Percentiles rank a stretch among this genome's conserved stretches.
phyloP scores from a whole-genome alignment of 2,888 invertebrate species.

The Apotomis capreana region DNA sequence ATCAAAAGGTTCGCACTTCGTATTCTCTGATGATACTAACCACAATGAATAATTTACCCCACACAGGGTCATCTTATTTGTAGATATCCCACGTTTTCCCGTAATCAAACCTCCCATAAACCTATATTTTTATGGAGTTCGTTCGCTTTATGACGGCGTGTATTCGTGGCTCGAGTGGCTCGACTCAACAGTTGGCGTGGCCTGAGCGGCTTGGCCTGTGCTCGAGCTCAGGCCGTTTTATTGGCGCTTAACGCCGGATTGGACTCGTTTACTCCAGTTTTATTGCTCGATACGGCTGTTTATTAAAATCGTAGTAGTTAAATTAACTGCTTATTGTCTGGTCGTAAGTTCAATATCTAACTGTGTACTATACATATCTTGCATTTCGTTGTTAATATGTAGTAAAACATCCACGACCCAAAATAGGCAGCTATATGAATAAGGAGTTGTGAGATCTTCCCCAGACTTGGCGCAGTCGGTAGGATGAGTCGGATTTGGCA shows the following conservation, averaged over 20 bases:
- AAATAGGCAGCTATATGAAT: neutral
- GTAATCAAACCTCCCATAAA: slow-evolving; percentile 58
- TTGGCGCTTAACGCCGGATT: slow-evolving; percentile 42
- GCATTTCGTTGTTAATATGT: no score
- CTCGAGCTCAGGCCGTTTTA: slow-evolving; percentile 30
- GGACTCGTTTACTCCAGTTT: slow-evolving; percentile 44
- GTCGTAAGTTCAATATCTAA: neutral
- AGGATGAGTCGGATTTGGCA: neutral
- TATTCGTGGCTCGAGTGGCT: slow-evolving; percentile 46
- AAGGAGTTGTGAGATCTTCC: neutral
- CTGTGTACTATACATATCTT: neutral
- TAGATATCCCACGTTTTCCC: slow-evolving; percentile 42
- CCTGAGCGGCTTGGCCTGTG: slow-evolving; percentile 19
- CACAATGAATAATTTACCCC: slow-evolving; percentile 33
- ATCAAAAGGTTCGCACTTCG: neutral
- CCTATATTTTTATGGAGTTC: slow-evolving; percentile 57
- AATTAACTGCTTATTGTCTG: neutral
- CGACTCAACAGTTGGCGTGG: slow-evolving; percentile 53
- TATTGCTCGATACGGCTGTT: slow-evolving; percentile 43
- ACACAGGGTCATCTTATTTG: slow-evolving; percentile 29
- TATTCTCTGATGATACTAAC: slow-evolving; percentile 12
- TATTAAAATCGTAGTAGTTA: slow-evolving; percentile 29
- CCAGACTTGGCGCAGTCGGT: neutral
- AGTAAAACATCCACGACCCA: neutral
- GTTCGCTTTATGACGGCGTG: slow-evolving; percentile 52